Base-by-base conservation (phyloP, 2,888 invertebrate species). In the Drosophila atroscutellata region DNA sequence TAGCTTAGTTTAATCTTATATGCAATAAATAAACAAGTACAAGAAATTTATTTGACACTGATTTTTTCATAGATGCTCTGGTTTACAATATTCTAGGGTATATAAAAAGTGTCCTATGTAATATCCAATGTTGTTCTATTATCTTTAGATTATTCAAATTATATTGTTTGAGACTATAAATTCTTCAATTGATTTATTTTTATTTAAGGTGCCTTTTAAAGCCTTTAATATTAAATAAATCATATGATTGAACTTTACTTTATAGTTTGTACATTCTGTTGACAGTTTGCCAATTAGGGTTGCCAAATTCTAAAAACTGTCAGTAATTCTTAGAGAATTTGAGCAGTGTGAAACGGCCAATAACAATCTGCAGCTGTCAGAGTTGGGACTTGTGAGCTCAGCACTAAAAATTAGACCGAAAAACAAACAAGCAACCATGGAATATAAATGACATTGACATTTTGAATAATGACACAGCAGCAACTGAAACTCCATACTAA, bases 401-500 rank as follows among this genome's bases (percentile, higher is more conserved):
- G 70, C 75, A 56, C 47, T 58, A 72, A 71, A 75, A 88, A 83
- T 72, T 55, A 60, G 70, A 67, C 74, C 59, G 50, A 51, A 71
- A 49, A 59, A 71, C 32, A 42, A 49, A 60, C 47, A 39, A 61
- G 57, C 49, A 28, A 37, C 55, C 52, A 42, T 26, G 64, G 71
- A 74, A 86, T 71, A 66, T 75, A 84, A 83, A 82, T 91, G 91
- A 90, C 91, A 91, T 90, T 91, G 91, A 91, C 90, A 90, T 91
- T 91, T 90, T 90, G 90, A 90, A 86, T 90, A 90, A 91, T 90
- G 90, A 87, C 91, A 70, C 68, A 77, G 86, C 77, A 83, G 62
- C 59, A 36, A 58, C 51, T 34, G 55, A 75, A 73, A 56, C 58
- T 77, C 59, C 62, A 47, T 24, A 56, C n/a, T 56, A 42, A 72